Base-by-base conservation (phyloP, 2,888 invertebrate genomes). In the Chrysina gloriosa region DNA sequence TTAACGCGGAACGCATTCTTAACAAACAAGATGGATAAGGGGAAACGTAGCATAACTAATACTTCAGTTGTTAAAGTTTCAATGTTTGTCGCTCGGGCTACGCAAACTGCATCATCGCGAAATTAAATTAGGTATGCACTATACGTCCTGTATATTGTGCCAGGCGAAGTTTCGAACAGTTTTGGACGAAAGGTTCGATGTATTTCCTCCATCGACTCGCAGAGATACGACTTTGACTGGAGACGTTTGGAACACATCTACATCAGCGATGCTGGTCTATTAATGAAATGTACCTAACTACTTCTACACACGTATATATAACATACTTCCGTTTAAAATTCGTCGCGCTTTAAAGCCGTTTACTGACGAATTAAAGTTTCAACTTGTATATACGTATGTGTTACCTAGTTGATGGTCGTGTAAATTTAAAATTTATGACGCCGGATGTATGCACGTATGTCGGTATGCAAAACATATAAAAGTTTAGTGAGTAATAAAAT, bases 91-190 rank as follows among this genome's bases (percentile, higher is more conserved):
- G 31, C 31, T 19, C 52, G 7, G 19, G 7, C 31, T 31, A 29
- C 31, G 11, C 19, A 31, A 52, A 52, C 31, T 52, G 52, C 52
- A 31, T 31, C 16, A 52, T 52, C 31, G 16, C n/a, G 31, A 52
- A 52, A 34, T 52, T 52, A 52, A 52, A 52, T 52, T 52, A 52
- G 9, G 52, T 52, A 52, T 52, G 52, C 52, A 9, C 19, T 52
- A 19, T 52, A 52, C 16, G n/a, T 52, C 31, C 16, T 31, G n/a
- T n/a, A 52, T 19, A 52, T 52, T 52, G 16, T 52, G 52, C 52
- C 16, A 16, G 52, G 7, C 19, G 19, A 52, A 52, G 52, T 52
- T 52, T 52, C 31, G 52, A 52, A 52, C 52, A 31, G n/a, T 52
- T 31, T 52, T n/a, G n/a, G 19, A 7, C 52, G 31, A 52, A 52